These are phyloP conservation scores for Melipona beecheii DNA, from an alignment of 2,888 invertebrate genomes.

Conservation along the genomic window DNA sequence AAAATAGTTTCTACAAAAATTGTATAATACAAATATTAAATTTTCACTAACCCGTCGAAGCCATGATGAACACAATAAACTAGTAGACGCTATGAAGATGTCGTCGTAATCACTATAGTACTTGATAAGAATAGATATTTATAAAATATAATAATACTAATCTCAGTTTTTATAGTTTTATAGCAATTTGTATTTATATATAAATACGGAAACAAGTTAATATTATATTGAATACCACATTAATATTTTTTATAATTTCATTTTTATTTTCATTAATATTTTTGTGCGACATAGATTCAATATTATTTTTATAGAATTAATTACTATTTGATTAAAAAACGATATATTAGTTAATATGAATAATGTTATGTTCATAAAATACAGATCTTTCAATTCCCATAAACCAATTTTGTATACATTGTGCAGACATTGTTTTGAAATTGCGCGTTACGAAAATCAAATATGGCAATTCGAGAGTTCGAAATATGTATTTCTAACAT, in stretches of 20 bases:
- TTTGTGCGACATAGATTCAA: neutral
- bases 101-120: slow-evolving; percentile 62
- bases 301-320: neutral
- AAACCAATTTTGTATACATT: neutral
- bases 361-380: neutral
- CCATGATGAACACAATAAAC: slow-evolving; percentile 81
- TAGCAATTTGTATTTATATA: too few relatives aligned
- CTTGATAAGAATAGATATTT: slow-evolving; percentile 21
- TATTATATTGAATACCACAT: neutral
- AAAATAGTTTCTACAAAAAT: slow-evolving; percentile 28
- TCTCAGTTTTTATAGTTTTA: neutral
- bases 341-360: neutral
- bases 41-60: slow-evolving; percentile 79
- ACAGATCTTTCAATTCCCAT: neutral
- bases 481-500: slow-evolving; percentile 6
- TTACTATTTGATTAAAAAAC: neutral
- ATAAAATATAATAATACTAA: slow-evolving; percentile 1
- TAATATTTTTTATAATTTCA: slow-evolving; percentile 4
- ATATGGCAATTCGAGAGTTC: slow-evolving; percentile 33
- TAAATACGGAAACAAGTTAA: neutral
- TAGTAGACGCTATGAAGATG: slow-evolving; percentile 74
- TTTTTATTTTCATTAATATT: neutral
- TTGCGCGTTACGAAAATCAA: slow-evolving; percentile 29
- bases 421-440: slow-evolving; percentile 33
- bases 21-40: slow-evolving; percentile 57